Base-by-base conservation (phyloP, 1,140 invertebrate genomes). In the Melitaea cinxia region DNA sequence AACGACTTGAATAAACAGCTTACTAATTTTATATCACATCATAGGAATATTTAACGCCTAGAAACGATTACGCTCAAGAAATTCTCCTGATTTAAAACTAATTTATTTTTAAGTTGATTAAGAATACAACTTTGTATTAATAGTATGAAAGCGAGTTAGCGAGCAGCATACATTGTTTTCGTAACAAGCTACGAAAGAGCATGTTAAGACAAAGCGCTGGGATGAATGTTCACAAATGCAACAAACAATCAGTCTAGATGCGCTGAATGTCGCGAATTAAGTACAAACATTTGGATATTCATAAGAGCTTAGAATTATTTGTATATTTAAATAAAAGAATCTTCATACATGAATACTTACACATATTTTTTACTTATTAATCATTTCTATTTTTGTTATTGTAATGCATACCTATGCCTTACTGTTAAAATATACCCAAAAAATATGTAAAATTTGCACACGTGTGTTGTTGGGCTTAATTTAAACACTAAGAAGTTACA, bases 191-290 rank as follows among this genome's bases (percentile, higher is more conserved):
- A 61, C 59, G 39, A 61, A 61, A 60, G 57, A 60, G 45, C 57
- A 61, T 53, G 49, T 39, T 53, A 61, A 61, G 49, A 54, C 59
- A 61, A 61, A 61, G 59, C 47, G 24, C 49, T 42, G 49, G 49
- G 14, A 61, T 19, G 12, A 61, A 53, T 53, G 59, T 53, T 61
- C 61, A 33, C 35, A 64, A 64, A 64, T 56, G 61, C 53, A 56
- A 64, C 61, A 65, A 65, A 65, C 55, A 65, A 65, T 58, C 60
- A 68, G 60, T 57, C 61, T 47, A 39, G 42, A 37, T 50, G 54
- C 23, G 52, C 26, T 33, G 49, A 49, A 39, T 58, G 55, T 68
- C 61, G 60, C 54, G 28, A 64, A 58, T 53, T 45, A 53, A 9
- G 19, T 53, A 59, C 26, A 7, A n/a, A 7, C 15, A 28, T 55